phyloP scores from a whole-genome alignment of 2,888 invertebrate species.

The Dicyrtoma fusca region DNA sequence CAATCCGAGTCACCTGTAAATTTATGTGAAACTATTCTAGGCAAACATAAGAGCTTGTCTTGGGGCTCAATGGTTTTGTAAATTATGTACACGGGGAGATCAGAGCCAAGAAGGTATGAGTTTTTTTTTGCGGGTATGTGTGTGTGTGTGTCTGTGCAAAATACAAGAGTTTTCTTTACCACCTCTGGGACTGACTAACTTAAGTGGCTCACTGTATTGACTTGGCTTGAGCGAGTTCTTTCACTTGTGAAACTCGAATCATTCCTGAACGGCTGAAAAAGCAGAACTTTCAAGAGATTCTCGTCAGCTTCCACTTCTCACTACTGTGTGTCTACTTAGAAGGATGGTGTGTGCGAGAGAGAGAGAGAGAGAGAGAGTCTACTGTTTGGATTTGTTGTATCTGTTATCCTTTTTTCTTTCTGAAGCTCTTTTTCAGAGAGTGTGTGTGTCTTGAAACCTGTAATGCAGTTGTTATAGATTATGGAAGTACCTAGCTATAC shows the following conservation, averaged over 20 bases:
- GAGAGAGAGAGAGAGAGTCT: neutral
- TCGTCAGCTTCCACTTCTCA: slow-evolving; percentile 3
- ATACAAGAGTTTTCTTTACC: slow-evolving; percentile 24
- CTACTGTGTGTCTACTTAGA: neutral
- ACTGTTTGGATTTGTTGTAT: too few relatives aligned
- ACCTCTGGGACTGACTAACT: slow-evolving; percentile 36
- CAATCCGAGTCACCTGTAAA: slow-evolving; percentile 16
- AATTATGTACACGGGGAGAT: neutral
- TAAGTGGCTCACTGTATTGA: slow-evolving; percentile 25
- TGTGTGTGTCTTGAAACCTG: neutral
- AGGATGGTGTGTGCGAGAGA: neutral
- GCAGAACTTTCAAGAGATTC: slow-evolving; percentile 4
- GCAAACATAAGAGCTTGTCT: neutral
- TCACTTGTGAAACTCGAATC: slow-evolving; percentile 27
- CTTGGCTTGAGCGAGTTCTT: slow-evolving; percentile 33
- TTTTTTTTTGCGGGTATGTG: neutral
- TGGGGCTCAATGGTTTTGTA: neutral
- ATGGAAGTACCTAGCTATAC: neutral
- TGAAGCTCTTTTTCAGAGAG: neutral
- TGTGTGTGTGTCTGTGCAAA: neutral
- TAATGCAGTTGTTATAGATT: neutral
- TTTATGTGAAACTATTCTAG: slow-evolving; percentile 12
- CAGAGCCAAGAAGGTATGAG: too few relatives aligned
- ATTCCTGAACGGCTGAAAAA: slow-evolving; percentile 8
- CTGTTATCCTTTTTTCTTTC: neutral